Percentiles rank a stretch among this genome's conserved stretches.
phyloP scores from a whole-genome alignment of 2,113 vertebrate genomes.

The Tichodroma muraria region DNA sequence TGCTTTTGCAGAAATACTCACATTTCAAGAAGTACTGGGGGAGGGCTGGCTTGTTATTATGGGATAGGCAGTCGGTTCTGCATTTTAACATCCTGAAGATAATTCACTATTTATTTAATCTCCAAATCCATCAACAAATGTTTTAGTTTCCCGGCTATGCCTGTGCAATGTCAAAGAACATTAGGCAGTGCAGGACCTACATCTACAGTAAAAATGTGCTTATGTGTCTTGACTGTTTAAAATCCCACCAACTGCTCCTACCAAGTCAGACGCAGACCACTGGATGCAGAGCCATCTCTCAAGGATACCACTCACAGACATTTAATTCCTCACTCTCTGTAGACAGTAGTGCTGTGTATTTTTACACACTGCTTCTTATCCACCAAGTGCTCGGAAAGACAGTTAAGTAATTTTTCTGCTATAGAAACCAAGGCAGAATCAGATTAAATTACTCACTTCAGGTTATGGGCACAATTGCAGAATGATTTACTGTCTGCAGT shows the following conservation, averaged over 20 bases:
- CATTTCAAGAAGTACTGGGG: not conserved
- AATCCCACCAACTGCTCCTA: not conserved
- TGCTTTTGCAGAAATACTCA: constrained; percentile 14
- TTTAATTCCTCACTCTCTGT: not conserved
- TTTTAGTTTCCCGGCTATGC: not conserved
- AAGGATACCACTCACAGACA: not conserved
- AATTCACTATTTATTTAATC: constrained; percentile 54
- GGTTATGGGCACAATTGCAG: not conserved
- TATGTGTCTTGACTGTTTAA: constrained; percentile 22
- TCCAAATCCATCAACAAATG: constrained; percentile 40
- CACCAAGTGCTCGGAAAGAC: not conserved
- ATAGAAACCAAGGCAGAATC: not conserved
- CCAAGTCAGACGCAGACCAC: not conserved
- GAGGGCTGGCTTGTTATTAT: not conserved
- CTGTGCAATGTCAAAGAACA: constrained; percentile 27
- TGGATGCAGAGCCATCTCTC: not conserved
- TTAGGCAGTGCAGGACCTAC: not conserved
- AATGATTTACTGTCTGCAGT: not conserved
- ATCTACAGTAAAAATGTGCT: constrained; percentile 5
- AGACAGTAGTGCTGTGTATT: not conserved
- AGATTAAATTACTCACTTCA: not conserved
- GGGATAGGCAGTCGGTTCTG: not conserved
- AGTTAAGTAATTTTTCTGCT: not conserved
- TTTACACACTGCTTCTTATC: not conserved
- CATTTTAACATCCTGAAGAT: constrained; percentile 11